These are phyloP conservation scores for Noturus placidus DNA, from an alignment of 2,113 vertebrate species.

Conservation along the genomic window DNA sequence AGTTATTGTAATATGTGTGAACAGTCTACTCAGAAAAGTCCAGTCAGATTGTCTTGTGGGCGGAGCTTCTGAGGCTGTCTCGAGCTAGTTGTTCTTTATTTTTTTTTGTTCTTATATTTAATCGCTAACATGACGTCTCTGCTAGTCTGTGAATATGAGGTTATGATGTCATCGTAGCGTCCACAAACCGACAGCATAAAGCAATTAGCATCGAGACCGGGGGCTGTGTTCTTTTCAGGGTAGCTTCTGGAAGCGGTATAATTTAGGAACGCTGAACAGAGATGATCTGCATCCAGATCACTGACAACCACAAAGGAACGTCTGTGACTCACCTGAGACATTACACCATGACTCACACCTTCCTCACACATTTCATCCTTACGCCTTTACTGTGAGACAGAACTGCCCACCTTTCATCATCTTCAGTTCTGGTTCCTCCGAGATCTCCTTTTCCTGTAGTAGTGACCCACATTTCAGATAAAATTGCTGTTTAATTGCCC, in stretches of 20 bases:
- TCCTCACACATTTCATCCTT: background rate
- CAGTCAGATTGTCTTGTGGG: background rate
- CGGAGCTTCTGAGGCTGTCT: constrained; percentile 1
- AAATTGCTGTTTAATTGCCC: background rate
- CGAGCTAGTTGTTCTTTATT: background rate
- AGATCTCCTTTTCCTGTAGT: background rate
- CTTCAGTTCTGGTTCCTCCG: background rate
- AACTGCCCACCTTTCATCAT: constrained; percentile 5
- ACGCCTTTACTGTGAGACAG: background rate
- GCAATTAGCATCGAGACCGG: background rate
- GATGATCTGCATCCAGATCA: constrained; percentile 52
- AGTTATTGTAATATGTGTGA: too few relatives aligned
- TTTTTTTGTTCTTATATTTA: background rate
- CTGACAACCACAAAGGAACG: constrained; percentile 46
- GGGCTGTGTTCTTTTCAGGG: constrained; percentile 39
- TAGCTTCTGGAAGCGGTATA: constrained; percentile 56
- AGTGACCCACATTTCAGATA: background rate
- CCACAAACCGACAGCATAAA: background rate
- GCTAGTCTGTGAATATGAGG: constrained; percentile 30
- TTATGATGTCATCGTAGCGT: constrained; percentile 13
- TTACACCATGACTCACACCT: background rate
- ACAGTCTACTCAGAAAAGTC: too few relatives aligned
- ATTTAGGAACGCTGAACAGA: constrained; percentile 47
- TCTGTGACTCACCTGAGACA: constrained; percentile 24
- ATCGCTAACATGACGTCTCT: background rate